phyloP scores from a whole-genome alignment of 2,113 vertebrate genomes.

The Camelus dromedarius region DNA sequence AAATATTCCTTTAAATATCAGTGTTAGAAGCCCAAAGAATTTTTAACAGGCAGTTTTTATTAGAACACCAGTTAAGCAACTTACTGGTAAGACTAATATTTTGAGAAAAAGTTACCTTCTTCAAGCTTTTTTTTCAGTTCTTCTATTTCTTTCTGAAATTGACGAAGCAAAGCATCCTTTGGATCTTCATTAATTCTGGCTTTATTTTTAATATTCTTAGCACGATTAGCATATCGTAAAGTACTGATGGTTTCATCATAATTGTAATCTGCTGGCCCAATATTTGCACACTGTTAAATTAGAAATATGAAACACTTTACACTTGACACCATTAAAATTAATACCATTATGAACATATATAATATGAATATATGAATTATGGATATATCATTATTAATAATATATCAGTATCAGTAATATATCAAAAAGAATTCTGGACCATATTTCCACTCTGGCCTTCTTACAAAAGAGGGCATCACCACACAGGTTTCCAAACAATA shows the following conservation, averaged over 20 bases:
- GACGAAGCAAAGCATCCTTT: slow-evolving; percentile 97
- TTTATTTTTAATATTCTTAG: slow-evolving; percentile 99
- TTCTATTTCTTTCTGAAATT: slow-evolving; percentile 99
- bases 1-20: slow-evolving; percentile 47
- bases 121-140: slow-evolving; percentile 98
- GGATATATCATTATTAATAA: no score
- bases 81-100: background rate
- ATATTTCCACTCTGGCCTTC: background rate
- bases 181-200: slow-evolving; percentile 99
- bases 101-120: slow-evolving; percentile 91
- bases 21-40: background rate
- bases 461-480: background rate
- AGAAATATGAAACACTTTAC: slow-evolving; percentile 52
- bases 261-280: slow-evolving; percentile 99
- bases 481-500: background rate
- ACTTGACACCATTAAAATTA: background rate
- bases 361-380: no score
- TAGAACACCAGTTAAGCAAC: background rate
- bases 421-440: background rate
- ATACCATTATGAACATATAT: background rate
- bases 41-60: background rate
- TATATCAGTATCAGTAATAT: no score
- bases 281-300: slow-evolving; percentile 95
- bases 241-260: slow-evolving; percentile 99
- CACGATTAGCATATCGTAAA: slow-evolving; percentile 97